These are phyloP conservation scores for Chymomyza amoena DNA, from an alignment of 2,888 invertebrate genomes.

Conservation along the genomic window DNA sequence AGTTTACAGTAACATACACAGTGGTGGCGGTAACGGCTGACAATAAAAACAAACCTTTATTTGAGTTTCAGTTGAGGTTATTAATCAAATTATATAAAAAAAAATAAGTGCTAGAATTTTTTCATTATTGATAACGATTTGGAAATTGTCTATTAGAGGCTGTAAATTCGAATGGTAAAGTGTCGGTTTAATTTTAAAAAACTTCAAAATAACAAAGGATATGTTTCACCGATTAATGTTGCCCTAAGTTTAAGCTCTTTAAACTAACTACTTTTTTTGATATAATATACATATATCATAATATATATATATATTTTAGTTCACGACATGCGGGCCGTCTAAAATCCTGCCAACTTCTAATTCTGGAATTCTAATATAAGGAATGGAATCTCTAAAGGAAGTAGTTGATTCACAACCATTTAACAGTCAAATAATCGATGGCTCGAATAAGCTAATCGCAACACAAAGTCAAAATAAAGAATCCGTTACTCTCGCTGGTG, in stretches of 20 bases:
- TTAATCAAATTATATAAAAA: not conserved
- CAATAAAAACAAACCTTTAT: not conserved
- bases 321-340: not conserved
- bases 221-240: no score
- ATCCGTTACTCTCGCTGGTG: not conserved
- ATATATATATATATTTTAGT: not conserved
- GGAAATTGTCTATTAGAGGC: no score
- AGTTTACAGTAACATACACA: not conserved
- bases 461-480: constrained; percentile 20
- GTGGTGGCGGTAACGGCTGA: not conserved
- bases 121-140: no score
- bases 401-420: constrained; percentile 82
- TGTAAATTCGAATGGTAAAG: no score
- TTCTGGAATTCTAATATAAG: constrained; percentile 11
- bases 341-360: not conserved
- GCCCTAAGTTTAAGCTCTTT: no score
- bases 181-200: no score
- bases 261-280: no score
- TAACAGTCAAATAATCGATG: constrained; percentile 78
- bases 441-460: constrained; percentile 72
- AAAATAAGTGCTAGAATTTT: not conserved
- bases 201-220: no score
- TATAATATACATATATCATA: not conserved
- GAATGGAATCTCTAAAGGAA: constrained; percentile 82
- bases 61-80: not conserved